Evolutionary conservation across 2,888 invertebrate genomes (phyloP), one percentile per base, ranked within the genome.

Genomic region (Nudaria mundana): DNA sequence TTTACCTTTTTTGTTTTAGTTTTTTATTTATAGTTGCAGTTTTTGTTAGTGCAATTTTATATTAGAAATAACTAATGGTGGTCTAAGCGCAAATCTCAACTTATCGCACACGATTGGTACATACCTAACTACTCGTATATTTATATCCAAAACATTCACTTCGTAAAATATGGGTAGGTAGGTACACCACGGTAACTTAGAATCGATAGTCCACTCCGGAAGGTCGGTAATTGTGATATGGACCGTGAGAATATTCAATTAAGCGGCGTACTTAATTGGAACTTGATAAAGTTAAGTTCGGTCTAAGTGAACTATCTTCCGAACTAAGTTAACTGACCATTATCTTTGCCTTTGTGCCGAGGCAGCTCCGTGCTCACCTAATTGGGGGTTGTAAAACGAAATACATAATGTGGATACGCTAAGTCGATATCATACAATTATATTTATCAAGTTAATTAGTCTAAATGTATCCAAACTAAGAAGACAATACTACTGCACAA

Each of bases 311-410:
- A 86, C 85, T 87, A 87, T 87, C 87, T 88, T 87, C 71, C 57
- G 71, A 86, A 86, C 83, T 86, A 79, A 86, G 87, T 87, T 87
- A 85, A 77, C 86, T 83, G 87, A 82, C 87, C 86, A 87, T 87
- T 87, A 87, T 88, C 86, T 83, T 75, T 80, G 85, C 86, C 87
- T 87, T 88, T 88, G 87, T 87, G 83, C 80, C 63, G 54, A 60
- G 66, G 75, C 71, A 69, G 80, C 77, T 68, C 72, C 68, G 72
- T 67, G 63, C 77, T 69, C 65, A 61, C 76, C 78, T 87, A 87
- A 88, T 87, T 87, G 87, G 80, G 71, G 73, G 72, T 59, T 51
- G 63, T 11, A 24, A 18, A 33, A 14, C 23, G 69, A 40, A 52
- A 41, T 58, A 2, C 38, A 59, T 37, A 33, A 20, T 56, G 48